A percentile compares a stretch with the other conserved stretches of the same genome.
phyloP scores from a whole-genome alignment of 2,888 invertebrate genomes.

The Polydrusus pterygomalis region DNA sequence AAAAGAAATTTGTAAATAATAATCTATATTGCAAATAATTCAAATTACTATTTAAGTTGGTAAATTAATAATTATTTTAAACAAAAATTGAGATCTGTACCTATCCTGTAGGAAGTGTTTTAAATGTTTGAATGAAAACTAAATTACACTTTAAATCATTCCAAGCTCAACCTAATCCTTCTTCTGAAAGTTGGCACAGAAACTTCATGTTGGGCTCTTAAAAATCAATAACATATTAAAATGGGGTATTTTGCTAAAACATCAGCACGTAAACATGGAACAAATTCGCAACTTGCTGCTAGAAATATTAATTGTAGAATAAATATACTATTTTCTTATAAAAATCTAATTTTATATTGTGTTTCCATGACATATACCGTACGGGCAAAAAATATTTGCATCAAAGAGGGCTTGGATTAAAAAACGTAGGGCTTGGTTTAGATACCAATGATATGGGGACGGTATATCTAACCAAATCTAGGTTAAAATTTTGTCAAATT shows the following conservation, averaged over 20 bases:
- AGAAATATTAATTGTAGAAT: not conserved
- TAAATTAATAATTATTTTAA: no score
- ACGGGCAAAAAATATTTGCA: no score
- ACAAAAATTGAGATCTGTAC: no score
- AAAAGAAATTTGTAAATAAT: no score
- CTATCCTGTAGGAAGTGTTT: not conserved
- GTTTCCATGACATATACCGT: no score
- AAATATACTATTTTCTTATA: not conserved
- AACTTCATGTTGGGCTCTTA: slow-evolving; percentile 11
- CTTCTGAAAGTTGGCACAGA: slow-evolving; percentile 1
- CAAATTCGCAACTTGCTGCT: not conserved
- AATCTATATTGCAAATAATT: no score
- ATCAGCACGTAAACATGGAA: slow-evolving; percentile 31
- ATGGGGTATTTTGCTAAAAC: slow-evolving; percentile 12
- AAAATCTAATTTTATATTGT: not conserved
- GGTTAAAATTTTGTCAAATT: no score
- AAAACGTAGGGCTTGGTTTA: no score
- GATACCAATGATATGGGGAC: no score
- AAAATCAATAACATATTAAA: slow-evolving; percentile 36
- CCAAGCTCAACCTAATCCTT: slow-evolving; percentile 1
- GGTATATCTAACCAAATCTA: no score
- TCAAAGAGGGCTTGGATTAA: no score
- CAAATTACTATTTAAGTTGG: no score
- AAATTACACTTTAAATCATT: not conserved
- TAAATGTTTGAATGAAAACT: not conserved